phyloP scores from a whole-genome alignment of 2,888 invertebrate genomes.

The Drosophila nigricruria region DNA sequence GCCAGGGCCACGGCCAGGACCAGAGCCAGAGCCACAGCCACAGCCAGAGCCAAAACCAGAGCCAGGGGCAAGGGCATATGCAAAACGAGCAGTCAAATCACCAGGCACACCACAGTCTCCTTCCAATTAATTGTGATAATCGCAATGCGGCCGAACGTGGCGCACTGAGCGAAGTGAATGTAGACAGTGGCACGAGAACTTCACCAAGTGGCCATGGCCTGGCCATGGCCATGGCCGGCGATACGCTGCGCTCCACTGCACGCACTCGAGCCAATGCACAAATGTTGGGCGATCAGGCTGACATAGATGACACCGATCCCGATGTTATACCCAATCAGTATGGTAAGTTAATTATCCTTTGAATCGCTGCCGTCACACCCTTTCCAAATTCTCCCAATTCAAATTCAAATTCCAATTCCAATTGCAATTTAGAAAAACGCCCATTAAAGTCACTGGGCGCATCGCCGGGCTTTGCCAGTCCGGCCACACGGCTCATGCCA shows the following conservation, averaged over 20 bases:
- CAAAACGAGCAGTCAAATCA: constrained; percentile 80
- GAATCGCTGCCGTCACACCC: background rate
- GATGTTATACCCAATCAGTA: constrained; percentile 95
- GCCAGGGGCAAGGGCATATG: constrained; percentile 15
- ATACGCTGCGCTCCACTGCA: constrained; percentile 79
- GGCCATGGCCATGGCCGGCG: constrained; percentile 84
- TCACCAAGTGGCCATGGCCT: constrained; percentile 60
- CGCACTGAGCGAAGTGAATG: constrained; percentile 83
- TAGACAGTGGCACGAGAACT: constrained; percentile 73
- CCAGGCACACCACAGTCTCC: constrained; percentile 83
- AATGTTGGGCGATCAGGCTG: constrained; percentile 84
- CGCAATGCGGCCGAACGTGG: constrained; percentile 62
- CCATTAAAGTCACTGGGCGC: constrained; percentile 84
- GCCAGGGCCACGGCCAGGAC: constrained; percentile 45
- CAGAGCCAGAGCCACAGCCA: background rate
- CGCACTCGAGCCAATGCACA: constrained; percentile 85
- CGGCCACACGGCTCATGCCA: constrained; percentile 84
- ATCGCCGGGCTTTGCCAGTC: constrained; percentile 85
- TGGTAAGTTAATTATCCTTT: constrained; percentile 87
- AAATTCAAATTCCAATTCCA: background rate
- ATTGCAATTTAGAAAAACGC: constrained; percentile 83
- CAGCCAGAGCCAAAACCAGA: background rate
- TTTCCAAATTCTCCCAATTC: background rate
- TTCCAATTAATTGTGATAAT: constrained; percentile 82
- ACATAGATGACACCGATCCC: constrained; percentile 90